These are phyloP conservation scores for Brachyhypopomus occidentalis DNA, from an alignment of 2,113 vertebrate genomes.

Conservation along the genomic window DNA sequence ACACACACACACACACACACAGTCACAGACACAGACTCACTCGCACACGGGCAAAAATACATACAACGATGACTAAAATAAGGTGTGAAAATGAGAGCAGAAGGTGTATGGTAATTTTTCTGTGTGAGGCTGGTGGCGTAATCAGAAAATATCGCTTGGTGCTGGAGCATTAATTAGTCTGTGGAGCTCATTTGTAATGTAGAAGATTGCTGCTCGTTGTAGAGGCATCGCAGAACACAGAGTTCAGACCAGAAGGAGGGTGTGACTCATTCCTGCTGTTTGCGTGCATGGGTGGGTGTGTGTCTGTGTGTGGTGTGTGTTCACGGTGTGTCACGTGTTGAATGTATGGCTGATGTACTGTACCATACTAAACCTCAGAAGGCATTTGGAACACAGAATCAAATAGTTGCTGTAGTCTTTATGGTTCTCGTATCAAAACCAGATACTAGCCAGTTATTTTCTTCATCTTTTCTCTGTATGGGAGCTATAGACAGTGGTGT, in stretches of 20 bases:
- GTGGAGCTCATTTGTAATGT: constrained; percentile 50
- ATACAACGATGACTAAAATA: not conserved
- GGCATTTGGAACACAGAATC: not conserved
- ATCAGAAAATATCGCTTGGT: constrained; percentile 38
- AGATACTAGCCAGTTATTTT: not conserved
- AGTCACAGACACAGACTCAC: not conserved
- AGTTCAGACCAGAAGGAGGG: constrained; percentile 25
- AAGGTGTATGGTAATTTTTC: constrained; percentile 15
- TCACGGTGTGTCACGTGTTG: not conserved
- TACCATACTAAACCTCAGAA: no score
- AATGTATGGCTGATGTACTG: not conserved
- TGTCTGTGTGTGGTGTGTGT: constrained; percentile 1
- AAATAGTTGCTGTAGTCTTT: not conserved
- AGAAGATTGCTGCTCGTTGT: constrained; percentile 40
- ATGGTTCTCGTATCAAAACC: not conserved
- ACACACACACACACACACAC: not conserved
- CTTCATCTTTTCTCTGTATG: not conserved
- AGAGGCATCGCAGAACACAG: constrained; percentile 39
- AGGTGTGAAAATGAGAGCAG: constrained; percentile 6
- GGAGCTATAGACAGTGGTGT: constrained; percentile 1
- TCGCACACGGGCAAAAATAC: not conserved
- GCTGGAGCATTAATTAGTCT: constrained; percentile 44
- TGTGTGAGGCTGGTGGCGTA: constrained; percentile 30
- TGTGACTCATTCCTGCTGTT: constrained; percentile 36
- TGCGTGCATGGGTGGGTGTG: not conserved